A percentile compares a stretch with the other conserved stretches of the same genome.
Conservation (phyloP, 2,797 vertebrate genomes). For the Sardinella longiceps region DNA sequence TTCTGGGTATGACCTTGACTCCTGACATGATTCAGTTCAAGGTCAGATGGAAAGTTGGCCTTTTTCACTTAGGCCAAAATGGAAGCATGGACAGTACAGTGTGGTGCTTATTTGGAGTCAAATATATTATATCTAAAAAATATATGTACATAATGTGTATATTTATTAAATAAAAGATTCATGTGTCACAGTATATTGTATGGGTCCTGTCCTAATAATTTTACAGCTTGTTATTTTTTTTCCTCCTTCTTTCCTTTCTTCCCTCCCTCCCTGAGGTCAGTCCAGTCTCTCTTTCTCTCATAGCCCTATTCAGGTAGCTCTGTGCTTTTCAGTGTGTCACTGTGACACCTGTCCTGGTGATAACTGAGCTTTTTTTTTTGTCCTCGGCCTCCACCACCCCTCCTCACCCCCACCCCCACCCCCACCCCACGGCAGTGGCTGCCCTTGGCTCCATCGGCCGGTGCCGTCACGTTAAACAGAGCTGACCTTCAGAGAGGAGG, state of each 20-base stretch:
- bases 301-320: not conserved
- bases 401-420: no score
- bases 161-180: slow-evolving; percentile 15
- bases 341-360: slow-evolving; percentile 15
- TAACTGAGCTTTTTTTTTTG: slow-evolving; percentile 1
- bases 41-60: not conserved
- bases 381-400: not conserved
- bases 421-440: slow-evolving; percentile 6
- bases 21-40: no score
- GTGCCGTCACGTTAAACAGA: slow-evolving; percentile 49
- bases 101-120: not conserved
- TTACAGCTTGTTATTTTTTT: not conserved
- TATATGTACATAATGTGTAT: slow-evolving; percentile 16
- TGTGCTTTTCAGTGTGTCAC: not conserved
- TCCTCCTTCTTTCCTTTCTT: not conserved
- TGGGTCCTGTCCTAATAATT: not conserved
- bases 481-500: slow-evolving; percentile 51
- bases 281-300: not conserved
- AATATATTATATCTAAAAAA: not conserved
- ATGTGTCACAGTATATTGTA: not conserved
- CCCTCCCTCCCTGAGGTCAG: not conserved
- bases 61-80: not conserved
- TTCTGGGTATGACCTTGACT: slow-evolving; percentile 27
- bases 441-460: slow-evolving; percentile 30
- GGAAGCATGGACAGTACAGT: not conserved